Percentiles rank a stretch among this genome's conserved stretches.
phyloP scores from a whole-genome alignment of 2,113 vertebrate species.

The Herpetotheres cachinnans region DNA sequence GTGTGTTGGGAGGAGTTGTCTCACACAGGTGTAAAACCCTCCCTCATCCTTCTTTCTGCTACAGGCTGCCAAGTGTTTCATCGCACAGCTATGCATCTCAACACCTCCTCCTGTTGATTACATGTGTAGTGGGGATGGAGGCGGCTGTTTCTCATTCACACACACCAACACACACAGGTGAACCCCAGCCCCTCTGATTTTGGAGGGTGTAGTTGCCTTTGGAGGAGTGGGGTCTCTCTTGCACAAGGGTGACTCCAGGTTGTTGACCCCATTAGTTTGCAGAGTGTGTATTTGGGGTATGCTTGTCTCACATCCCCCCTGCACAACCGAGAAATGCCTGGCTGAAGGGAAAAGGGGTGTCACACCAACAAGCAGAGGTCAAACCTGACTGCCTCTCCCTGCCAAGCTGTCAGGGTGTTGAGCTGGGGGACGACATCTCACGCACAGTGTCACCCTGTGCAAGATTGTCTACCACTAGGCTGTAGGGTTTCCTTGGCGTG shows the following conservation, averaged over 20 bases:
- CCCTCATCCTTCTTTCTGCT: neutral
- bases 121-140: neutral
- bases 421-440: neutral
- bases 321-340: neutral
- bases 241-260: neutral
- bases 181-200: neutral
- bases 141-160: neutral
- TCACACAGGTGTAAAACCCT: neutral
- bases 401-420: neutral
- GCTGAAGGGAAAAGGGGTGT: neutral
- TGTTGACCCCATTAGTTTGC: too few relatives aligned
- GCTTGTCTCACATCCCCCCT: neutral
- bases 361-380: neutral
- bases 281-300: neutral
- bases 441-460: neutral
- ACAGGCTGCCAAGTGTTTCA: neutral
- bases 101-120: neutral
- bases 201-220: fast-evolving
- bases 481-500: neutral
- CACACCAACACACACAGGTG: neutral
- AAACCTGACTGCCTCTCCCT: neutral
- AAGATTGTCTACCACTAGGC: neutral
- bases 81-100: neutral
- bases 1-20: neutral
- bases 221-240: neutral